Base-by-base conservation (phyloP, 2,113 vertebrate genomes). In the Lathamus discolor region DNA sequence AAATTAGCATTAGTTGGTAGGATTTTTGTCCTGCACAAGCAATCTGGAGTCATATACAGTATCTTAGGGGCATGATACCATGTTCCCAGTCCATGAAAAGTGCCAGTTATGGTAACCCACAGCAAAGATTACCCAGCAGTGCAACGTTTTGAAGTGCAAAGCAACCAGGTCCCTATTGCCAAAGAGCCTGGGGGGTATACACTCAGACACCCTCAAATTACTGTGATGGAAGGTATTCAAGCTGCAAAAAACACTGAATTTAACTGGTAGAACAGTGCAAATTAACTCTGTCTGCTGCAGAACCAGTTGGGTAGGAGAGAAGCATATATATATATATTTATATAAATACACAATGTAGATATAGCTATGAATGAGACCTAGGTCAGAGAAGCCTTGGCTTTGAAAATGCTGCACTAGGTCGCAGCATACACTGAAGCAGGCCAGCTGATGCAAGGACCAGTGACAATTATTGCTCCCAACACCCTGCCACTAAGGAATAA, bases 261-360 rank as follows among this genome's bases (percentile, higher is more conserved):
- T 61, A 49, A 31, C 39, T 14, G 7, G 25, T 11, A 66, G 39
- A 66, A 75, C 0, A 19, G 41, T 1, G 20, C 48, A 44, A n/a
- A 57, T 39, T 27, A 57, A 44, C 20, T 13, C 29, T 10, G 24
- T 4, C 48, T 66, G 44, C 62, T 39, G 48, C 20, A 31, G 39
- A 75, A 74, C 67, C 1, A 2, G 67, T 29, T 76, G 55, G 20
- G 81, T 13, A 29, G 43, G 43, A 69, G 7, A 31, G 10, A 23
- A 11, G 33, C 3, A 51, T 4, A 1, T 12, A 4, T 14, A 4
- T 3, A 7, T 29, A 18, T 11, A 24, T 7, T 14, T 49, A 7
- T 29, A 15, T 22, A 59, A 23, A 59, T 23, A 59, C 10, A n/a
- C 33, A 59, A 59, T 59, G 33, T 59, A 35, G 48, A 29, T 64